phyloP scores from a whole-genome alignment of 2,797 vertebrate species.

The Gymnoscopelus microlampas region DNA sequence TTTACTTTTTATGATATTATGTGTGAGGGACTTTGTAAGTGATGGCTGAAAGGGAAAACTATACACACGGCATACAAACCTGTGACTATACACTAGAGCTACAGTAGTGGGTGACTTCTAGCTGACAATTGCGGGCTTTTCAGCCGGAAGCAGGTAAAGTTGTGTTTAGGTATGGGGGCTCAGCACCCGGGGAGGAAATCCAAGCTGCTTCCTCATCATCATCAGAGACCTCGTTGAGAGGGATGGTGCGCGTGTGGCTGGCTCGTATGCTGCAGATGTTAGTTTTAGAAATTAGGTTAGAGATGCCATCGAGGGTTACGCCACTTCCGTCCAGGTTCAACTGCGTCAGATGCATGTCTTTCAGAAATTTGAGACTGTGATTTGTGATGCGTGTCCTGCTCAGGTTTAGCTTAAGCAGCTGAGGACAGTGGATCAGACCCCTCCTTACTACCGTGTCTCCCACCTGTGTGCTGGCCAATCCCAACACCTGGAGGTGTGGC shows the following conservation, averaged over 20 bases:
- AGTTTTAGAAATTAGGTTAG: conserved; percentile 73
- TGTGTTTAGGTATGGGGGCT: no score
- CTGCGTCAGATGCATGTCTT: conserved; percentile 78
- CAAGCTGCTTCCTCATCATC: conserved; percentile 60
- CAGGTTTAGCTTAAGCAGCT: conserved; percentile 85
- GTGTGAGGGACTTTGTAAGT: no score
- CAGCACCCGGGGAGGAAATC: no score
- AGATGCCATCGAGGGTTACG: conserved; percentile 75
- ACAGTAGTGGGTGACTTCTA: no score
- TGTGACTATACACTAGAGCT: no score
- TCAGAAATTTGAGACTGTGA: conserved; percentile 81
- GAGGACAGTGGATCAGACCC: conserved; percentile 79
- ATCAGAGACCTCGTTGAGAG: conserved; percentile 73
- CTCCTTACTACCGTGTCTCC: conserved; percentile 82
- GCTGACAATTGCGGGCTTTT: no score
- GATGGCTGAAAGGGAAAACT: no score
- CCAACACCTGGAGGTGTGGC: conserved; percentile 86
- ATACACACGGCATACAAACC: no score
- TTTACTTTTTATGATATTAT: no score
- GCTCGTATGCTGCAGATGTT: conserved; percentile 80
- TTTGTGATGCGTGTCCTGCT: conserved; percentile 86
- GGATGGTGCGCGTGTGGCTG: conserved; percentile 73
- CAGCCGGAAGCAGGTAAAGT: no score
- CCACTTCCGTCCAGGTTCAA: conserved; percentile 86
- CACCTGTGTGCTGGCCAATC: conserved; percentile 83